Percentiles rank a stretch among this genome's conserved stretches.
Conservation (phyloP, 2,888 invertebrate species). For the Platerodrilus igneus region DNA sequence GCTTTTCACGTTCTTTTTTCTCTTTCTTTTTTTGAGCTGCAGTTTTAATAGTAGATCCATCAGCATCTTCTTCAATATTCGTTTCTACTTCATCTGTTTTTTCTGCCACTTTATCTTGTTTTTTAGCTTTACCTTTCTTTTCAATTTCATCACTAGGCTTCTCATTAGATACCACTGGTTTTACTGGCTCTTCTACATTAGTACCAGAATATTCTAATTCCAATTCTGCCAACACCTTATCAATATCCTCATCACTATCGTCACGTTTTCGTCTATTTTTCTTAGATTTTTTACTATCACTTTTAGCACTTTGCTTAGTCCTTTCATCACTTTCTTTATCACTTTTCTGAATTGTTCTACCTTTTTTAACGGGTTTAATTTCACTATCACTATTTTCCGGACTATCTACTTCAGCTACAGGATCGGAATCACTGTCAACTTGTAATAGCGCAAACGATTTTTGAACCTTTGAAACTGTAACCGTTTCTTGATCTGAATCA, state of each 20-base stretch:
- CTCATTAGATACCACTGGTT: constrained; percentile 38
- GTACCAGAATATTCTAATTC: constrained; percentile 73
- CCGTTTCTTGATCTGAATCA: constrained; percentile 45
- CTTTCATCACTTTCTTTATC: constrained; percentile 45
- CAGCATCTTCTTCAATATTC: constrained; percentile 51
- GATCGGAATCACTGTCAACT: constrained; percentile 59
- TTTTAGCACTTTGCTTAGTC: constrained; percentile 41
- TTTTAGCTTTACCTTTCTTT: constrained; percentile 35
- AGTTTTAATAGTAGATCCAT: constrained; percentile 63
- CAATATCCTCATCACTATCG: constrained; percentile 76
- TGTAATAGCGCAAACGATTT: constrained; percentile 61
- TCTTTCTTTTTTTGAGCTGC: constrained; percentile 88
- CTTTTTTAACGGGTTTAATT: constrained; percentile 43
- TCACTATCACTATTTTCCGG: constrained; percentile 45
- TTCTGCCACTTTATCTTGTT: constrained; percentile 18
- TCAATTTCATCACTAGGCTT: constrained; percentile 46
- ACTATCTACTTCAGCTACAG: constrained; percentile 42
- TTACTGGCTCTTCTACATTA: constrained; percentile 51
- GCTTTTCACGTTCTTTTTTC: constrained; percentile 76
- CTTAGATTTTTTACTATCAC: constrained; percentile 63
- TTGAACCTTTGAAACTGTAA: constrained; percentile 44
- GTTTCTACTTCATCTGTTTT: constrained; percentile 42
- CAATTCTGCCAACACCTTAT: constrained; percentile 77
- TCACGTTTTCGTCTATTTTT: constrained; percentile 68
- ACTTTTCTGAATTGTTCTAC: constrained; percentile 45